These are phyloP conservation scores for Neofelis nebulosa DNA, from an alignment of 2,113 vertebrate genomes.

Conservation along the genomic window DNA sequence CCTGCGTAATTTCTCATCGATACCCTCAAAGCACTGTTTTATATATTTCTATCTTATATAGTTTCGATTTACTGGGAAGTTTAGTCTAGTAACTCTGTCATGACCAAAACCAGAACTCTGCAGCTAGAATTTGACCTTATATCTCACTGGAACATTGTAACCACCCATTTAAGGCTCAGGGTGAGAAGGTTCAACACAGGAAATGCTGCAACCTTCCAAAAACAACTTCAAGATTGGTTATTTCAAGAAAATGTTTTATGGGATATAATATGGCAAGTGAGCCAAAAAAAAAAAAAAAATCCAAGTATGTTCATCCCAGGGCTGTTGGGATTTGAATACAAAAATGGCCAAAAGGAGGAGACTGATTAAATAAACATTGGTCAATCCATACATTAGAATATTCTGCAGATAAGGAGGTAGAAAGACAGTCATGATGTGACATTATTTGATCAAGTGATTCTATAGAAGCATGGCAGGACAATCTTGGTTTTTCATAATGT, in stretches of 20 bases:
- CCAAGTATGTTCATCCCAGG: neutral
- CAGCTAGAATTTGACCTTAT: neutral
- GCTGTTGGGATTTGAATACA: neutral
- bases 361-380: neutral
- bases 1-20: fast-evolving
- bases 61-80: neutral
- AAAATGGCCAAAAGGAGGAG: neutral
- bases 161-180: neutral
- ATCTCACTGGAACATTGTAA: neutral
- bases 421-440: neutral
- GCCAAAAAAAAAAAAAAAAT: neutral
- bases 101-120: neutral
- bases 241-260: neutral
- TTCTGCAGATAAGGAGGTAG: neutral
- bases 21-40: neutral
- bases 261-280: neutral
- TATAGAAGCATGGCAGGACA: neutral
- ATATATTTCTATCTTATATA: neutral
- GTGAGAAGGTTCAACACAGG: neutral
- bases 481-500: neutral
- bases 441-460: neutral
- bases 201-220: neutral
- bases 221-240: neutral
- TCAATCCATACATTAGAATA: neutral
- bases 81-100: neutral